These are phyloP conservation scores for Chrysolina haemoptera DNA, from an alignment of 2,888 invertebrate genomes.

Conservation along the genomic window DNA sequence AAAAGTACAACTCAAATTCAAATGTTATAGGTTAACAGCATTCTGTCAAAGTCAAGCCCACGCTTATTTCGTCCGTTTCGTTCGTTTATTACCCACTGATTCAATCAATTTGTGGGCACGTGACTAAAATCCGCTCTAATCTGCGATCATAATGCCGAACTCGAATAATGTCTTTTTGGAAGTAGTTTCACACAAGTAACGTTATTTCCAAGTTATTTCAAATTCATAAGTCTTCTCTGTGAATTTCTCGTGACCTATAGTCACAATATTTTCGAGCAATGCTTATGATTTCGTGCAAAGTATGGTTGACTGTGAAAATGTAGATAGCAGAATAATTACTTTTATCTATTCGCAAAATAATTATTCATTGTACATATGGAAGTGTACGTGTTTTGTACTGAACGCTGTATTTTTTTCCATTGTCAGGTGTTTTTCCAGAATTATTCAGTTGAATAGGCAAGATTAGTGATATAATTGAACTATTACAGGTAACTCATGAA, in stretches of 20 bases:
- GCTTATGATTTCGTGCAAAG: not conserved
- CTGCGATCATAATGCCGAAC: no score
- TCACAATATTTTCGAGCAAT: not conserved
- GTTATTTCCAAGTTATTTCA: not conserved
- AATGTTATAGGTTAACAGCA: no score
- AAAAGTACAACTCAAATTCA: no score
- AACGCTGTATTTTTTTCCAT: not conserved
- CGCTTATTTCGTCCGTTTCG: no score
- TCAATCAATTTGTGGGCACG: no score
- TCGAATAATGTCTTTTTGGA: no score
- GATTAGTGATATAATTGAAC: not conserved
- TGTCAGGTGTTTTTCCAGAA: not conserved
- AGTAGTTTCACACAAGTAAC: not conserved
- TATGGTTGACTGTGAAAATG: not conserved
- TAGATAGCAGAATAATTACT: conserved; percentile 12
- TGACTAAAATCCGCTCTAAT: no score
- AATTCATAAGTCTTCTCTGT: no score
- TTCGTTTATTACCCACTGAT: no score
- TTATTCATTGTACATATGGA: not conserved
- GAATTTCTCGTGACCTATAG: no score
- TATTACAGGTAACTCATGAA: no score
- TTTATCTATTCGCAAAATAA: conserved; percentile 7
- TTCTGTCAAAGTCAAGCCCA: no score
- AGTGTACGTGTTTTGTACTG: not conserved
- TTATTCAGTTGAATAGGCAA: not conserved